Percentiles rank a stretch among this genome's conserved stretches.
Evolutionary conservation across 2,113 vertebrate genomes (phyloP).

Genomic region (Anseranas semipalmata): DNA sequence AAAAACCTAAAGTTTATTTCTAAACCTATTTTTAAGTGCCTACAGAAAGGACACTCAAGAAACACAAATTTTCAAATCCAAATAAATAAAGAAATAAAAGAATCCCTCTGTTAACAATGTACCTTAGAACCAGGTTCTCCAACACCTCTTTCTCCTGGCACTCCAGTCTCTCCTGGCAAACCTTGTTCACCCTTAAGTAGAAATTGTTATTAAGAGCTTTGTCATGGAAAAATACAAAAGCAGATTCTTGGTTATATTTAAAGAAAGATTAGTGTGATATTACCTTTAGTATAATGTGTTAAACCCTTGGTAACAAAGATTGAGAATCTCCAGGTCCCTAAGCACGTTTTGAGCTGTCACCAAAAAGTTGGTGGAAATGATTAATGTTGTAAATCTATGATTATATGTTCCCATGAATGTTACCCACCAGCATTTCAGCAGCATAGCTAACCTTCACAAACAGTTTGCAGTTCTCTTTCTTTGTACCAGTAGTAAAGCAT

Average conservation of each 20-base stretch:
- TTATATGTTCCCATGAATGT: background rate
- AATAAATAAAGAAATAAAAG: background rate
- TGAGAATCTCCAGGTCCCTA: background rate
- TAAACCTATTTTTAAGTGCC: background rate
- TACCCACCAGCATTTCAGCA: background rate
- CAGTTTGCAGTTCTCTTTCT: background rate
- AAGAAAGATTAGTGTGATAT: background rate
- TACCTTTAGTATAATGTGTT: background rate
- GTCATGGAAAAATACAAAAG: background rate
- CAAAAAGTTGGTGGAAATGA: background rate
- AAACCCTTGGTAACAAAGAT: background rate
- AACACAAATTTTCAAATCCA: background rate
- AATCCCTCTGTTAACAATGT: background rate
- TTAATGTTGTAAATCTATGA: background rate
- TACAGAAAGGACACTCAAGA: background rate
- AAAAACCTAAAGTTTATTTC: background rate
- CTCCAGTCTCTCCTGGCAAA: slow-evolving; percentile 86
- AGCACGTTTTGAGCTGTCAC: background rate
- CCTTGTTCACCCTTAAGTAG: slow-evolving; percentile 81
- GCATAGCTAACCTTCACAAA: background rate
- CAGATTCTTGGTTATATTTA: background rate
- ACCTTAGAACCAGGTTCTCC: slow-evolving; percentile 84
- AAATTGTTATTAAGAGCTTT: background rate
- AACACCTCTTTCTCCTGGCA: slow-evolving; percentile 81
- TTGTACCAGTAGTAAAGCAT: background rate